Evolutionary conservation across 2,888 invertebrate species (phyloP), one percentile per base, ranked within the genome.

Genomic region (Itoplectis maculator): DNA sequence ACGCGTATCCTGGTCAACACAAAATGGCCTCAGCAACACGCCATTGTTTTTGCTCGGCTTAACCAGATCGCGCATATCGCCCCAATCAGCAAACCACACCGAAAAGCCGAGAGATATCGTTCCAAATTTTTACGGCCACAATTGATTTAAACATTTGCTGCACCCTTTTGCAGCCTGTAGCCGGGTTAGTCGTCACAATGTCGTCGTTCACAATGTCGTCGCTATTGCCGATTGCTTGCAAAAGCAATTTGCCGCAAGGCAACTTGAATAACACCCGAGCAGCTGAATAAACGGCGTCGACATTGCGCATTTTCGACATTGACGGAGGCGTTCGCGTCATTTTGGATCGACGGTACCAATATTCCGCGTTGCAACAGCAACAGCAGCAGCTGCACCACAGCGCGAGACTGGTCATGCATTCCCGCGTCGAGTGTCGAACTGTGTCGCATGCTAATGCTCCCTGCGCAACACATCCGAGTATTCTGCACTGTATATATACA

Each of bases 391-490:
- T 69, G 69, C 69, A 63, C 9, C 42, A 65, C 18, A n/a, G n/a
- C n/a, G n/a, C 65, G 54, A 18, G 42, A 20, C 47, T 20, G 45
- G 23, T 45, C 20, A 45, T 45, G 65, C 45, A 65, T 65, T 65
- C 13, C 35, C 29, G n/a, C n/a, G 13, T n/a, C 23, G 42, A 45
- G 63, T 75, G 80, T 61, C 70, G 56, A 75, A 75, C 35, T 59
- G 47, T 45, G 69, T 75, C 23, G 56, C 45, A 75, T 70, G 70
- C 47, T 70, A 69, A 80, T 80, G 80, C 18, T 8, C 9, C 61
- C 8, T 9, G 15, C 15, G 75, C 75, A 47, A 75, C 11, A 45
- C 65, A 42, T 23, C 42, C 23, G 49, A 69, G 49, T 42, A 69
- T 77, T 69, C 5, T 61, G 37, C 9, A 13, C 42, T 40, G 8